These are phyloP conservation scores for Maconellicoccus hirsutus DNA, from an alignment of 1,140 invertebrate species.

Conservation along the genomic window DNA sequence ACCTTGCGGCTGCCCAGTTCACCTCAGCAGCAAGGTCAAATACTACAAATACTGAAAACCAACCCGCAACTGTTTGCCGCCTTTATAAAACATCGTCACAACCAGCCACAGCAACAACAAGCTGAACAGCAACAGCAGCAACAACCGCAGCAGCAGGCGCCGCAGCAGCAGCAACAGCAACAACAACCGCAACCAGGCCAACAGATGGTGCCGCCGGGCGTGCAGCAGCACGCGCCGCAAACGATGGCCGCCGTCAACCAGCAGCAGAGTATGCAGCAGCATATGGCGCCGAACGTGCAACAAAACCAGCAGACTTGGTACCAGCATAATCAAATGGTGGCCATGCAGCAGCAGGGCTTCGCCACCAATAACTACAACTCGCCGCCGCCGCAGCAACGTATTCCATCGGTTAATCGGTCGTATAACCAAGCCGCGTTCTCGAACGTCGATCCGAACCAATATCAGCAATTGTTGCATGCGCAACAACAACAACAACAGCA, in stretches of 20 bases:
- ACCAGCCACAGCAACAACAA: conserved; percentile 35
- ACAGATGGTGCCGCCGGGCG: conserved; percentile 33
- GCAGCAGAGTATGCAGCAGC: conserved; percentile 37
- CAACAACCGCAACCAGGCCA: conserved; percentile 39
- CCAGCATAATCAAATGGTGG: conserved; percentile 6
- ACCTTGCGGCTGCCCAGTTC: conserved; percentile 72
- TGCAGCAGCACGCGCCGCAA: conserved; percentile 32
- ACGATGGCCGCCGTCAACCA: conserved; percentile 33
- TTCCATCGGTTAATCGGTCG: not conserved
- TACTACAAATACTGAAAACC: conserved; percentile 81
- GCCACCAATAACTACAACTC: not conserved
- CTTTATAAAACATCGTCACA: conserved; percentile 71
- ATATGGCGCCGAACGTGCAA: conserved; percentile 39
- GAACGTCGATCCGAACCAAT: not conserved
- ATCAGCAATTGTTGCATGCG: conserved; percentile 31
- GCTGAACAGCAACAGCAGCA: conserved; percentile 39
- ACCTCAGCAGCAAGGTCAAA: conserved; percentile 87
- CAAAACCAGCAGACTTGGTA: conserved; percentile 25
- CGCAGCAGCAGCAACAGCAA: conserved; percentile 27
- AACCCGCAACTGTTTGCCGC: conserved; percentile 95
- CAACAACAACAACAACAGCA: conserved; percentile 37
- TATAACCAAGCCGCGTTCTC: not conserved
- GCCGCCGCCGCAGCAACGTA: not conserved
- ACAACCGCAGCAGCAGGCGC: conserved; percentile 31
- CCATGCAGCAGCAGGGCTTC: not conserved